A percentile compares a stretch with the other conserved stretches of the same genome.
Evolutionary conservation across 2,797 vertebrate species (phyloP).

Genomic region (Labeo calbasu): DNA sequence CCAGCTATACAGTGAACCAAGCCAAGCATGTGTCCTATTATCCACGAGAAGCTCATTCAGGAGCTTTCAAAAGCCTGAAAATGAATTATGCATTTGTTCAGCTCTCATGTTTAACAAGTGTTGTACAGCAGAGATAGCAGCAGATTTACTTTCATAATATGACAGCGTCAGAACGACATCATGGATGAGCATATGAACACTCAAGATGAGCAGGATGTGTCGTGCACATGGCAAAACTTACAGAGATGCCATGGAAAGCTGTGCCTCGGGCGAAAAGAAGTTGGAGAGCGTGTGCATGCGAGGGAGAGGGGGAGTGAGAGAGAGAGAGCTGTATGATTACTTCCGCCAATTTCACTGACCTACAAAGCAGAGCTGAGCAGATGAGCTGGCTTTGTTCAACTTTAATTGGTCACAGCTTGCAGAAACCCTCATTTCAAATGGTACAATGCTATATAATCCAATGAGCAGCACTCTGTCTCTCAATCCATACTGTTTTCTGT

Average conservation of each 20-base stretch:
- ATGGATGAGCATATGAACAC: conserved; percentile 42
- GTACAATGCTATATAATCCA: conserved; percentile 74
- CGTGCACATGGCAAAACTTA: conserved; percentile 54
- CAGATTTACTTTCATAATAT: conserved; percentile 38
- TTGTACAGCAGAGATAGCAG: conserved; percentile 8
- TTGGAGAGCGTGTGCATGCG: conserved; percentile 26
- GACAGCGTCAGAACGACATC: conserved; percentile 36
- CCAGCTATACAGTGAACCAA: conserved; percentile 10
- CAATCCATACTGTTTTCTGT: conserved; percentile 64
- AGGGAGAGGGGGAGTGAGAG: conserved; percentile 13
- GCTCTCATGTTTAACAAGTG: conserved; percentile 39
- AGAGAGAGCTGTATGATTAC: conserved; percentile 64
- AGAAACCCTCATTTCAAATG: conserved; percentile 74
- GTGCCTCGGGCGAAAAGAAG: conserved; percentile 58
- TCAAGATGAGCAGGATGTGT: conserved; percentile 50
- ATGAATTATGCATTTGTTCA: conserved; percentile 23
- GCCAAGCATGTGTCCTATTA: conserved; percentile 33
- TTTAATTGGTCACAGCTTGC: conserved; percentile 80
- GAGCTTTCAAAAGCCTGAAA: conserved; percentile 38
- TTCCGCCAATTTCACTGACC: conserved; percentile 76
- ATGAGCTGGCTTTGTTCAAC: conserved; percentile 80
- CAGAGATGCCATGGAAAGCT: conserved; percentile 58
- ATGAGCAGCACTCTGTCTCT: conserved; percentile 69
- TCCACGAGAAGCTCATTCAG: conserved; percentile 22
- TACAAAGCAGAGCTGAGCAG: conserved; percentile 78